phyloP scores from a whole-genome alignment of 2,113 vertebrate genomes.

The Okapia johnstoni region DNA sequence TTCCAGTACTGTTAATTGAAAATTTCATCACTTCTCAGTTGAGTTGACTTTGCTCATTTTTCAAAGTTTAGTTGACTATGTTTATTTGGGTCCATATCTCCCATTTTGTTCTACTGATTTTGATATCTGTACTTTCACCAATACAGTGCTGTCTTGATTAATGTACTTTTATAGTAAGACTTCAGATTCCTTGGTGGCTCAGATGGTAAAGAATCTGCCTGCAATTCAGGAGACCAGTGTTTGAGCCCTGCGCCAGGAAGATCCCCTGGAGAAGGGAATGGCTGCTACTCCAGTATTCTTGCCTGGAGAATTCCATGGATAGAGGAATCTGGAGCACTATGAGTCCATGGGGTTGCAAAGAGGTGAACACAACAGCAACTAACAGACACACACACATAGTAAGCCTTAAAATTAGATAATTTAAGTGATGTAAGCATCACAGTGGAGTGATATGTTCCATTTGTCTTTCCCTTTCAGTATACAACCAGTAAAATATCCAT shows the following conservation, averaged over 20 bases:
- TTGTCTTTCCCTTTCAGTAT: not conserved
- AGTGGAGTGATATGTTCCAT: not conserved
- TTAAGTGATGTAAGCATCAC: not conserved
- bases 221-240: not conserved
- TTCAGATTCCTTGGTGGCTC: not conserved
- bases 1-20: not conserved
- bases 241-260: not conserved
- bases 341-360: not conserved
- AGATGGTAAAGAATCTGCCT: not conserved
- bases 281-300: not conserved
- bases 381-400: not conserved
- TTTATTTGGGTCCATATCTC: not conserved
- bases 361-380: rapidly evolving
- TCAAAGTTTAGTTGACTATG: not conserved
- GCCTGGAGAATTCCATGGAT: not conserved
- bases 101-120: not conserved
- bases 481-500: not conserved
- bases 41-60: not conserved
- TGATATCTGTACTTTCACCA: not conserved
- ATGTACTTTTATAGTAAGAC: not conserved
- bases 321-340: not conserved
- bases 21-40: not conserved
- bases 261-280: not conserved
- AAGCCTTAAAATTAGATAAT: not conserved
- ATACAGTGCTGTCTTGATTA: not conserved